These are phyloP conservation scores for Euglossa dilemma DNA, from an alignment of 1,140 invertebrate species.

Conservation along the genomic window DNA sequence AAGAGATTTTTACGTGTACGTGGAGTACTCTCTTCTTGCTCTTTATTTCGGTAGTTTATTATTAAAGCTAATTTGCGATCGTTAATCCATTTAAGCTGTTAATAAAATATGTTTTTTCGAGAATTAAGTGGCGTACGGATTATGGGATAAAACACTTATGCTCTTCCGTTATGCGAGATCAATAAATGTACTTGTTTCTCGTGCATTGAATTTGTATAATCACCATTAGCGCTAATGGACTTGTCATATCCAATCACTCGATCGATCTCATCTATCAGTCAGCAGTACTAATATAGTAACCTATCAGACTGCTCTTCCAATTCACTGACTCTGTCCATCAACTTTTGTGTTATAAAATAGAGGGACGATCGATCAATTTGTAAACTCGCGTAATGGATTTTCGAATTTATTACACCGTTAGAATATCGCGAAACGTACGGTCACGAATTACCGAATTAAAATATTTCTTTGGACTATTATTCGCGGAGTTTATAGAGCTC, in stretches of 20 bases:
- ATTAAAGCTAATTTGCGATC: no score
- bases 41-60: no score
- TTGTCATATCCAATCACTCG: background rate
- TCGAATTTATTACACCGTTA: background rate
- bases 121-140: background rate
- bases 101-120: background rate
- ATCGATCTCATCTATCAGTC: slow-evolving; percentile 4
- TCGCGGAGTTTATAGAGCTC: no score
- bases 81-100: no score
- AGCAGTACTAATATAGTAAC: background rate
- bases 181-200: background rate
- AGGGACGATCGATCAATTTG: background rate
- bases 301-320: background rate
- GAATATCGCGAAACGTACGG: background rate
- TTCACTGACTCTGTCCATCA: background rate
- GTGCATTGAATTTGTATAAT: slow-evolving; percentile 8
- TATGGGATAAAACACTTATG: background rate
- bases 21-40: no score
- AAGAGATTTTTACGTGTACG: no score
- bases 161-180: background rate
- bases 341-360: slow-evolving; percentile 1
- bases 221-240: slow-evolving; percentile 16
- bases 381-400: background rate
- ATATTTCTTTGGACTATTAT: no score
- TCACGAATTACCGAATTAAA: no score